phyloP scores from a whole-genome alignment of 2,888 invertebrate genomes.

The Synanthedon formicaeformis region DNA sequence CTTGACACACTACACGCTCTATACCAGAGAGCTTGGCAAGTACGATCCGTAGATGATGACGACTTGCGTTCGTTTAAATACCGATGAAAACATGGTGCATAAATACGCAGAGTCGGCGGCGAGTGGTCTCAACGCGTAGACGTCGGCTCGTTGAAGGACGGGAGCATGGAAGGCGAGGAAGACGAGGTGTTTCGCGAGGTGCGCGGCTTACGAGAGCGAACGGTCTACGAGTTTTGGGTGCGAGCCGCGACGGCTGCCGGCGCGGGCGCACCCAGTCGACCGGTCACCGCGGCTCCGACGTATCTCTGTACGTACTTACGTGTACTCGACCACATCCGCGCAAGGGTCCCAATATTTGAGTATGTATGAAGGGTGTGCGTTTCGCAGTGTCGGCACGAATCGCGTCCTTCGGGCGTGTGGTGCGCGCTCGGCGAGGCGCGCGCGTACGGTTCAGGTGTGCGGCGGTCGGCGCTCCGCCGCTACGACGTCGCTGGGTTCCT shows the following conservation, averaged over 20 bases:
- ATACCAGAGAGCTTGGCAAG: conserved; percentile 76
- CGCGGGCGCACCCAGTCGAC: conserved; percentile 72
- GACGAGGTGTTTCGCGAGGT: conserved; percentile 71
- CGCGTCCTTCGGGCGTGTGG: conserved; percentile 78
- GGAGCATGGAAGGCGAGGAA: conserved; percentile 5
- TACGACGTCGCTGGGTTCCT: conserved; percentile 73
- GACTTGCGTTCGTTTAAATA: too few relatives aligned
- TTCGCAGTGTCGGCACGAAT: conserved; percentile 79
- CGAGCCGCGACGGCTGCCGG: conserved; percentile 79
- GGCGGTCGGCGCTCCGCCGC: conserved; percentile 73
- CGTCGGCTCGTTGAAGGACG: neutral
- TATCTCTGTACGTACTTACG: neutral
- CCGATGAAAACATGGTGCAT: neutral
- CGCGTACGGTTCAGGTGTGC: conserved; percentile 76
- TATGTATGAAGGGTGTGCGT: neutral
- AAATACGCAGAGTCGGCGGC: conserved; percentile 28
- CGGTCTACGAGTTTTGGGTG: conserved; percentile 86
- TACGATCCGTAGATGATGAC: conserved; percentile 18
- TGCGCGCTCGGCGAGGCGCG: conserved; percentile 73
- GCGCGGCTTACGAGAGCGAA: conserved; percentile 75
- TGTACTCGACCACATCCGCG: too few relatives aligned
- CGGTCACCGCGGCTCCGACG: conserved; percentile 67
- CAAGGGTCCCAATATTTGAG: too few relatives aligned
- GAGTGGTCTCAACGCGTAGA: conserved; percentile 47
- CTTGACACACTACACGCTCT: conserved; percentile 82